These are phyloP conservation scores for Synanthedon vespiformis DNA, from an alignment of 2,888 invertebrate species.

Conservation along the genomic window DNA sequence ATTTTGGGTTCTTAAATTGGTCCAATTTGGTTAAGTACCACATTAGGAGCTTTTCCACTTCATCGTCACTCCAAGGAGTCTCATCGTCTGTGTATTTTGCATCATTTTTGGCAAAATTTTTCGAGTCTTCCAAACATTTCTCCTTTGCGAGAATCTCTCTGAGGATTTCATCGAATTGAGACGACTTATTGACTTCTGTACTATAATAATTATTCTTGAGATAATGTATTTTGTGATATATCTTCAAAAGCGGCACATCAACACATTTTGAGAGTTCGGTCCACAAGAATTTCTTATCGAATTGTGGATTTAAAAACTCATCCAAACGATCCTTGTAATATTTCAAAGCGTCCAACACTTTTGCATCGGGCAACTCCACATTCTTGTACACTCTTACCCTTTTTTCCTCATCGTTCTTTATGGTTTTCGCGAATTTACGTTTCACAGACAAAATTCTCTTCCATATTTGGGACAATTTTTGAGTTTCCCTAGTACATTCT, in stretches of 20 bases:
- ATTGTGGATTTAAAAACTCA: conserved; percentile 48
- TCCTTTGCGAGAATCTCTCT: conserved; percentile 37
- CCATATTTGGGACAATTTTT: conserved; percentile 6
- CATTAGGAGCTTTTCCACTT: conserved; percentile 36
- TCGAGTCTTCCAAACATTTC: conserved; percentile 14
- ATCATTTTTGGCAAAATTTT: conserved; percentile 14
- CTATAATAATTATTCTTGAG: conserved; percentile 40
- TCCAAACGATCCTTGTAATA: conserved; percentile 49
- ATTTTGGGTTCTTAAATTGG: conserved; percentile 58
- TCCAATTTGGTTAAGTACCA: conserved; percentile 58
- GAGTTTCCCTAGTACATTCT: background rate
- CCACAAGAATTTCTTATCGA: conserved; percentile 52
- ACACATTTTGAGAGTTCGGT: conserved; percentile 38
- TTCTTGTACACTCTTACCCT: conserved; percentile 27
- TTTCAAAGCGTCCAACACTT: conserved; percentile 34
- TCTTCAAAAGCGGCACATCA: conserved; percentile 32
- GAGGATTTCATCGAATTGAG: conserved; percentile 22
- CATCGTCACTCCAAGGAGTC: conserved; percentile 39
- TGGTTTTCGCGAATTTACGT: conserved; percentile 29
- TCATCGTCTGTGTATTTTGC: conserved; percentile 18
- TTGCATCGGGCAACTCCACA: conserved; percentile 28
- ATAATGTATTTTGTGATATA: conserved; percentile 50
- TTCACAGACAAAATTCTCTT: conserved; percentile 24
- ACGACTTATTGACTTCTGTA: conserved; percentile 20
- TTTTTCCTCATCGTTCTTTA: conserved; percentile 17